Evolutionary conservation across 2,113 vertebrate species (phyloP), one percentile per base, ranked within the genome.

Genomic region (Sinocyclocheilus maitianheensis): DNA sequence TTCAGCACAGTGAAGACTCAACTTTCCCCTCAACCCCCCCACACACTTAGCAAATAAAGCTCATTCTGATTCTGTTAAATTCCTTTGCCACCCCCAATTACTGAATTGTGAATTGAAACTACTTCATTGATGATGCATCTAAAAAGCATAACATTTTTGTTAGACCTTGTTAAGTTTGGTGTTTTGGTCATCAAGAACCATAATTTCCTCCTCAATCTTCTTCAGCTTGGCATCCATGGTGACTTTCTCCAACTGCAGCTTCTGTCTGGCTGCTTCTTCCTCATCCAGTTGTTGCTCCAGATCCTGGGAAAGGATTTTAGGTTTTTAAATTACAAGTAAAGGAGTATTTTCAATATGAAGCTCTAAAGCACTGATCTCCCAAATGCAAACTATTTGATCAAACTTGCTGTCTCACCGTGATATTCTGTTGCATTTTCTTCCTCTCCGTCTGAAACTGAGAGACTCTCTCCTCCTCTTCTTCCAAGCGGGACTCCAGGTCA

Each of bases 391-490:
- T 0, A 12, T 69, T 34, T 46, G 2, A 10, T 12, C 37, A 37
- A 10, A 3, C 48, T n/a, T 11, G 5, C 62, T 34, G n/a, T 0
- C 86, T 83, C 86, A 96, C 96, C 94, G 94, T 92, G 80, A 97
- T 97, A 58, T 97, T 97, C 85, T 96, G 96, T 84, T 97, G 96
- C 96, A 97, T 97, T 83, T 97, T 97, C 90, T 96, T 97, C 92
- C 95, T 97, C 77, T 97, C 96, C 0, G 88, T 20, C 87, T 95
- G 95, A 86, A 97, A 91, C 62, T 96, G 95, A 71, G 95, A 93
- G 84, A 95, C 96, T 13, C 95, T 91, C 81, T 97, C 96, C 81
- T 97, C 96, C 51, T 97, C 96, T 85, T 97, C 96, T 86, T 97
- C 96, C 40, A 97, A 95, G 5, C 96, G 93, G 51, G 96, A 94